A percentile compares a stretch with the other conserved stretches of the same genome.
phyloP scores from a whole-genome alignment of 2,797 vertebrate species.

The Lepilemur ruficaudatus region DNA sequence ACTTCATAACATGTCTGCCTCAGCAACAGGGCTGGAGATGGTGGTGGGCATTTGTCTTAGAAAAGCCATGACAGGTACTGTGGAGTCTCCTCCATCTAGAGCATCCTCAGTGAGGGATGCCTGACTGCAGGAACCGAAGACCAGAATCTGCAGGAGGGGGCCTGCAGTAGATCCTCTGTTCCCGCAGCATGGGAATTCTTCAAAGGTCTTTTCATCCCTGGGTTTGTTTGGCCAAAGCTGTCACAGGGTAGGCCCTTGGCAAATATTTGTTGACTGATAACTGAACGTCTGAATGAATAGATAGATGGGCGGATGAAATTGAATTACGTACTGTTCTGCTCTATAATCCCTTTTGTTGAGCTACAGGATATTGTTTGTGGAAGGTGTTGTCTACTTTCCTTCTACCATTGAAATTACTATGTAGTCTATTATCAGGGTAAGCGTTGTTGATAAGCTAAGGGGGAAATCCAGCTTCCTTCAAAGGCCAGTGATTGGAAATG shows the following conservation, averaged over 20 bases:
- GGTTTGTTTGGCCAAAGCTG: not conserved
- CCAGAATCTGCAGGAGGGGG: not conserved
- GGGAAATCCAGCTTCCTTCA: slow-evolving; percentile 56
- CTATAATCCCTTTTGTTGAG: slow-evolving; percentile 39
- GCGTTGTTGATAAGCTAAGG: slow-evolving; percentile 41
- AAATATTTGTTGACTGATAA: slow-evolving; percentile 63
- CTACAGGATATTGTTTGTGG: slow-evolving; percentile 61
- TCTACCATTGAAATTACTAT: slow-evolving; percentile 12
- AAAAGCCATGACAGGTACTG: not conserved
- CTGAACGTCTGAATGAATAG: slow-evolving; percentile 1
- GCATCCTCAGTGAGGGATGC: not conserved
- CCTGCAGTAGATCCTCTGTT: not conserved
- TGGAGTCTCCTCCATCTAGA: not conserved
- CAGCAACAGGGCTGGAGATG: not conserved
- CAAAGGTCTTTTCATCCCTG: slow-evolving; percentile 38
- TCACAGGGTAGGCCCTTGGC: not conserved
- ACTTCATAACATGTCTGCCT: not conserved
- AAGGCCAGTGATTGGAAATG: slow-evolving; percentile 52
- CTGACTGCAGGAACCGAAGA: not conserved
- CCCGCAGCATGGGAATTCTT: not conserved
- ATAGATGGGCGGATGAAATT: slow-evolving; percentile 18
- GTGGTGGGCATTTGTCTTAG: not conserved
- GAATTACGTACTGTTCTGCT: slow-evolving; percentile 60
- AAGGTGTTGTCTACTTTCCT: slow-evolving; percentile 64
- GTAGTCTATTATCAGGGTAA: slow-evolving; percentile 28